phyloP scores from a whole-genome alignment of 2,113 vertebrate genomes.

The Poeciliopsis retropinna region DNA sequence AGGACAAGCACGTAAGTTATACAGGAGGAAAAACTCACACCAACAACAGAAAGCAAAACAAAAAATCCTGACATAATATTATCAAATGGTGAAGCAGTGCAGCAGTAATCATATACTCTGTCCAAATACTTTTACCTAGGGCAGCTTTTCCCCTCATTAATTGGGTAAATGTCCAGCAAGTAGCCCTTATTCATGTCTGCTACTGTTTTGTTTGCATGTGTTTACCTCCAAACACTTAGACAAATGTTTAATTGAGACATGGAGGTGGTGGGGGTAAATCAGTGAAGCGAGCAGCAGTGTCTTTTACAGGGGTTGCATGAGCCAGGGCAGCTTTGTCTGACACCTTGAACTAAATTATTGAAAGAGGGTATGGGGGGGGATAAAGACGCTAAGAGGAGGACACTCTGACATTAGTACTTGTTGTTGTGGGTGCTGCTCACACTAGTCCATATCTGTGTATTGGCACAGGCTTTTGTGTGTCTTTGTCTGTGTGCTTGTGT shows the following conservation, averaged over 20 bases:
- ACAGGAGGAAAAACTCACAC: slow-evolving; percentile 59
- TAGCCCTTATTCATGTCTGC: slow-evolving; percentile 6
- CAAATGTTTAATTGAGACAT: slow-evolving; percentile 75
- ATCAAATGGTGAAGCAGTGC: neutral
- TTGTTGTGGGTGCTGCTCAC: slow-evolving; percentile 76
- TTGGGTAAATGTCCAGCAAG: neutral
- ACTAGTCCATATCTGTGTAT: slow-evolving; percentile 54
- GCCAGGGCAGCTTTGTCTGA: slow-evolving; percentile 83
- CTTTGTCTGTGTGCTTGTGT: neutral
- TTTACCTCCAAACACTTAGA: slow-evolving; percentile 64
- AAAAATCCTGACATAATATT: neutral
- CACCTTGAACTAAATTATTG: slow-evolving; percentile 82
- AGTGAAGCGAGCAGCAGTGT: slow-evolving; percentile 67
- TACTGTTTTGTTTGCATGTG: slow-evolving; percentile 22
- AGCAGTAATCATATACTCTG: neutral
- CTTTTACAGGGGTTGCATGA: slow-evolving; percentile 75
- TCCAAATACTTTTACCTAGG: neutral
- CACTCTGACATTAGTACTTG: slow-evolving; percentile 76
- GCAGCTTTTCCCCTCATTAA: neutral
- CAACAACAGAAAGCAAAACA: slow-evolving; percentile 14
- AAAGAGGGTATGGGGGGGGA: slow-evolving; percentile 47
- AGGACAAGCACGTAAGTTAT: slow-evolving; percentile 70
- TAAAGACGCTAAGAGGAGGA: slow-evolving; percentile 58
- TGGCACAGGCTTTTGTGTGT: slow-evolving; percentile 4
- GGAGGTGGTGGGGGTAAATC: slow-evolving; percentile 59